Evolutionary conservation across 2,113 vertebrate genomes (phyloP).

Genomic region (Ondatra zibethicus): DNA sequence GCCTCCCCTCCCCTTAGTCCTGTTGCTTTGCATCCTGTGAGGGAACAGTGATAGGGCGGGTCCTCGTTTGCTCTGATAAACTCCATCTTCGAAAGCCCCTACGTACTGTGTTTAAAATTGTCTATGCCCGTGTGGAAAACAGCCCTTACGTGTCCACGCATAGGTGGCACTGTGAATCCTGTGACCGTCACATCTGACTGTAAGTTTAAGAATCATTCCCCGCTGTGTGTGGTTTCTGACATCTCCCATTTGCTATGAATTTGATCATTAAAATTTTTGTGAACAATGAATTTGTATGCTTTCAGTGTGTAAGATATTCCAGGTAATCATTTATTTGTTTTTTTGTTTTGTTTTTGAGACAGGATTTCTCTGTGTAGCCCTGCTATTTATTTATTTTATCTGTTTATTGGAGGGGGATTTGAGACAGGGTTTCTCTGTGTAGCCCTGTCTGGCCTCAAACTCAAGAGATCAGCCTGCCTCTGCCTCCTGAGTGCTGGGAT

Average conservation of each 20-base stretch:
- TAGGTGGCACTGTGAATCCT: accelerated
- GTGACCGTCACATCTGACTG: background rate
- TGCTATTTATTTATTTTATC: too few relatives aligned
- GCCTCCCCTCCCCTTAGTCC: background rate
- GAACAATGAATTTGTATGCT: background rate
- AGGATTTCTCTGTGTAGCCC: too few relatives aligned
- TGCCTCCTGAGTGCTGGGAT: background rate
- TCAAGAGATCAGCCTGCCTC: background rate
- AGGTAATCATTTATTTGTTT: background rate
- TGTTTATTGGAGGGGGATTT: too few relatives aligned
- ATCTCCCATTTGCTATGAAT: background rate
- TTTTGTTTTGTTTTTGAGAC: background rate
- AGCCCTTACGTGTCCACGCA: accelerated
- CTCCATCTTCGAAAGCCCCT: background rate
- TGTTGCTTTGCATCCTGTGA: background rate
- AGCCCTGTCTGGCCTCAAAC: background rate
- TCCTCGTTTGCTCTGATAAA: accelerated
- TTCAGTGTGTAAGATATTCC: background rate
- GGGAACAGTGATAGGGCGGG: background rate
- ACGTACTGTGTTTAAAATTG: background rate
- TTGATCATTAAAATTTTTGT: conserved; percentile 54
- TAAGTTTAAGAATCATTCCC: background rate
- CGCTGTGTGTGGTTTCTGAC: background rate
- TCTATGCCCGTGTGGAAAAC: background rate
- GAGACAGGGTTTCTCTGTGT: too few relatives aligned